Conservation (phyloP, 2,113 vertebrate species). For the Vidua chalybeata region DNA sequence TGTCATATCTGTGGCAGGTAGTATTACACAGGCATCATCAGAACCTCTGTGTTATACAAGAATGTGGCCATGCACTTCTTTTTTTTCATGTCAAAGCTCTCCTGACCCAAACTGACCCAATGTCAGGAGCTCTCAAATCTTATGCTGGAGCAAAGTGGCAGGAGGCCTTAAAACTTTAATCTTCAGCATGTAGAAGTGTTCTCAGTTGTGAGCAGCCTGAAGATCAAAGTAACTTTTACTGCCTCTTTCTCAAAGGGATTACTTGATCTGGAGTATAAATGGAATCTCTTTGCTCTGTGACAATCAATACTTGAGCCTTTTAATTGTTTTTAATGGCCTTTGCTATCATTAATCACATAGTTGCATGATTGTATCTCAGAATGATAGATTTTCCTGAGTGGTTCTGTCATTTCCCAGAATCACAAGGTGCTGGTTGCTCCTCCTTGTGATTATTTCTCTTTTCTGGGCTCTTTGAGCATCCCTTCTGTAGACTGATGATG, state of each 20-base stretch:
- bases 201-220: not conserved
- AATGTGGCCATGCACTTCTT: not conserved
- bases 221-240: not conserved
- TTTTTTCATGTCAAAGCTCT: not conserved
- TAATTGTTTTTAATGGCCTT: not conserved
- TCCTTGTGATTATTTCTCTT: not conserved
- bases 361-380: not conserved
- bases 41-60: not conserved
- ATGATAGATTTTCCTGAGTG: not conserved
- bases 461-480: not conserved
- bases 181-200: not conserved
- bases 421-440: not conserved
- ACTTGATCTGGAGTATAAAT: not conserved
- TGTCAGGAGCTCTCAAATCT: not conserved
- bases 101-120: not conserved
- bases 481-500: not conserved
- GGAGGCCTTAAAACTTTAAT: not conserved
- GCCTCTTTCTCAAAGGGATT: not conserved
- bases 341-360: not conserved
- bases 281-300: not conserved
- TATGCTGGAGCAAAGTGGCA: not conserved
- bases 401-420: not conserved
- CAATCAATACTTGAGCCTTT: not conserved
- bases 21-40: not conserved
- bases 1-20: not conserved